Evolutionary conservation across 1,140 invertebrate species (phyloP).

Genomic region (Saxidomus purpurata): DNA sequence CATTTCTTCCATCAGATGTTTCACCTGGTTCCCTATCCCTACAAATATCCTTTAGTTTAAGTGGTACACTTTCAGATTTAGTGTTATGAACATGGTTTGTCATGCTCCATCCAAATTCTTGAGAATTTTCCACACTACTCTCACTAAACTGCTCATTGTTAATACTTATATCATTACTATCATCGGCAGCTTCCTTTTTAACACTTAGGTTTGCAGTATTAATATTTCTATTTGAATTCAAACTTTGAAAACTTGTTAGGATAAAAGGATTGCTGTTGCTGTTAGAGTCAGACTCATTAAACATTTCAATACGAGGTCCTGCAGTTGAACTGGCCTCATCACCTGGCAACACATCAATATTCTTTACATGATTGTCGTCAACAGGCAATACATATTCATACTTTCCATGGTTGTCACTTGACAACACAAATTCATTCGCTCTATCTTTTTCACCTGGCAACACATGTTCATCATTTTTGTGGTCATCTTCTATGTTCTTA

Average conservation of each 20-base stretch:
- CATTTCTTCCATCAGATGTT: background rate
- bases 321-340: background rate
- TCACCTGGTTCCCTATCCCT: background rate
- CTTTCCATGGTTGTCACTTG: background rate
- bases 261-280: slow-evolving; percentile 3
- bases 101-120: background rate
- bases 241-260: background rate
- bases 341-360: background rate
- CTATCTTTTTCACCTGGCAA: too few relatives aligned
- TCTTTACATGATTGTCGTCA: background rate
- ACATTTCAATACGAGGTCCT: slow-evolving; percentile 20
- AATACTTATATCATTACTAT: background rate
- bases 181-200: background rate
- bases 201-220: background rate
- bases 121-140: background rate
- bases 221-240: background rate
- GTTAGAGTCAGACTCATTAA: slow-evolving; percentile 28
- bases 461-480: background rate
- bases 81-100: background rate
- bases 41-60: background rate
- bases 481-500: background rate
- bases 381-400: background rate
- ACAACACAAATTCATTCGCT: background rate
- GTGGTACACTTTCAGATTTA: background rate
- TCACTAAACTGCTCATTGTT: background rate